A percentile compares a stretch with the other conserved stretches of the same genome.
Evolutionary conservation across 2,113 vertebrate genomes (phyloP).

Genomic region (Tragulus kanchil): DNA sequence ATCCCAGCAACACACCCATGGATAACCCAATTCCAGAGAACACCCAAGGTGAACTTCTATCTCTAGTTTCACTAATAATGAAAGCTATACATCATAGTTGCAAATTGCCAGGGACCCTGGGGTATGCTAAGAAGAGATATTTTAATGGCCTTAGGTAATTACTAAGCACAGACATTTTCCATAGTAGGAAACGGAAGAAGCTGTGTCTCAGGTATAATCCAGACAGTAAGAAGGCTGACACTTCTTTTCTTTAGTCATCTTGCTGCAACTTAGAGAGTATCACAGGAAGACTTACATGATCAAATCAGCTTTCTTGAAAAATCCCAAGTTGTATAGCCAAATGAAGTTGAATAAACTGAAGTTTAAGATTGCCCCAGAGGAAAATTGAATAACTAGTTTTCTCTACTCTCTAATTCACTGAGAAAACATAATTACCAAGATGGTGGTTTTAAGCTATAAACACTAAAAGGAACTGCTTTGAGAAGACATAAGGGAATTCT

Average conservation of each 20-base stretch:
- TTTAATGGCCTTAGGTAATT: slow-evolving; percentile 59
- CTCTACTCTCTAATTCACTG: slow-evolving; percentile 69
- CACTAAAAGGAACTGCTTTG: slow-evolving; percentile 56
- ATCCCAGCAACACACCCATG: slow-evolving; percentile 11
- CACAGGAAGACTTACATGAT: slow-evolving; percentile 7
- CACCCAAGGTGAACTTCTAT: slow-evolving; percentile 57
- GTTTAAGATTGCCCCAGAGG: background rate
- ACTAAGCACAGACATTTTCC: slow-evolving; percentile 55
- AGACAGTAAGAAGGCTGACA: background rate
- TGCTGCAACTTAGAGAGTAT: background rate
- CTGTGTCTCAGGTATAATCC: slow-evolving; percentile 36
- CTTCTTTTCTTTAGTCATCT: background rate
- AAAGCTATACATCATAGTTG: slow-evolving; percentile 66
- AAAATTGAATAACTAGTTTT: slow-evolving; percentile 15
- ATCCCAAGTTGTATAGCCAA: background rate
- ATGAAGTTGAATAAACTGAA: slow-evolving; percentile 53
- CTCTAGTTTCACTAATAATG: slow-evolving; percentile 63
- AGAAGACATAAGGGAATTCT: slow-evolving; percentile 50
- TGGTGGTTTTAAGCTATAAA: background rate
- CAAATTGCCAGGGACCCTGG: slow-evolving; percentile 56
- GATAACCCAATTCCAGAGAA: slow-evolving; percentile 52
- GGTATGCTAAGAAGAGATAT: slow-evolving; percentile 12
- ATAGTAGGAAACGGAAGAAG: slow-evolving; percentile 45
- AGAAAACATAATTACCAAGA: slow-evolving; percentile 63
- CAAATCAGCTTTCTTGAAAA: background rate